Base-by-base conservation (phyloP, 2,113 vertebrate species). In the Crotalus helleri region DNA sequence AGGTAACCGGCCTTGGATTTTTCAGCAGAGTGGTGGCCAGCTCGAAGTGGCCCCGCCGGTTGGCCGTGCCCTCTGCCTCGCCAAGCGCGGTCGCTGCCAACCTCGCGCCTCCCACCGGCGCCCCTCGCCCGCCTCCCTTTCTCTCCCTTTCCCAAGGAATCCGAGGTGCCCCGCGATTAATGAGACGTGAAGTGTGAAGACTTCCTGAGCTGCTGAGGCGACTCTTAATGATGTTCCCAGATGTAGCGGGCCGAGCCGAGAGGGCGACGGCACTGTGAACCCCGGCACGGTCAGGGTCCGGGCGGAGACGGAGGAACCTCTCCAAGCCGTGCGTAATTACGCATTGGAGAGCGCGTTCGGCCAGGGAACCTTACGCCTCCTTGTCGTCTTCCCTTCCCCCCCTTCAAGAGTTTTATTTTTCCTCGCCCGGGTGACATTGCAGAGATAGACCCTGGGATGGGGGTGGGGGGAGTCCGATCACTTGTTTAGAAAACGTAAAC, bases 111-210 rank as follows among this genome's bases (percentile, higher is more conserved):
- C n/a, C 33, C 15, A 12, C n/a, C 49, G 64, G 39, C 87, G 89
- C 81, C 39, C 8, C 21, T 24, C 88, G 13, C 92, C 86, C 91
- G 88, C 93, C 92, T 19, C 7, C 58, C 19, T 59, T 92, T n/a
- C 93, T 94, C 93, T 95, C 95, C 96, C 97, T 98, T 98, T 98
- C 98, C 98, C 97, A 97, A 98, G 98, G 98, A 98, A 98, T 98
- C 98, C 96, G 97, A 97, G 98, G 97, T 97, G 98, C 97, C 98
- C 98, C 74, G 95, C 96, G 97, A 97, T 99, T 99, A 99, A 99
- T 99, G 98, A 98, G 98, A 99, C 98, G 98, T 99, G 99, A 99
- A 99, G 99, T 99, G 98, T 99, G 98, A 99, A 99, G 99, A 98
- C 98, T 99, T 99, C 98, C 98, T 97, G 98, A 98, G 98, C 95